Evolutionary conservation across 2,797 vertebrate species (phyloP).

Genomic region (Loris lydekkerianus): DNA sequence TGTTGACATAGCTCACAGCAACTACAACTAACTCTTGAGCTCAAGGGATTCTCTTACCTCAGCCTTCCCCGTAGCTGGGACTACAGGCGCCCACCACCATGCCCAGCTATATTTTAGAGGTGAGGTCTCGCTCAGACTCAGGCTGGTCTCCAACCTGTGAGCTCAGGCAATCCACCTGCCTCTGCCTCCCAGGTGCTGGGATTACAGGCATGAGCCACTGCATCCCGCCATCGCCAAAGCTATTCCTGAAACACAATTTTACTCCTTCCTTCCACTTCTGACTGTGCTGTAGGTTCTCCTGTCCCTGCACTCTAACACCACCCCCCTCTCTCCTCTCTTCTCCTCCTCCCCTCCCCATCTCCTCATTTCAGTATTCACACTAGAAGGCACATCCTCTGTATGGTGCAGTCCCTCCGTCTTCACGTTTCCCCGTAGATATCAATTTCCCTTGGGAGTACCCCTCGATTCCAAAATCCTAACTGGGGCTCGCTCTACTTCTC

Average conservation of each 20-base stretch:
- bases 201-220: too few relatives aligned
- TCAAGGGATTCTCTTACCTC: too few relatives aligned
- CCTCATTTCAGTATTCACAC: background rate
- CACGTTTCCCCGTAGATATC: background rate
- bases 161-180: too few relatives aligned
- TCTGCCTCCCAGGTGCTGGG: too few relatives aligned
- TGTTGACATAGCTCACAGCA: too few relatives aligned
- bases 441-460: background rate
- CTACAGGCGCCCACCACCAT: too few relatives aligned
- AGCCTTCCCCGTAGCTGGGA: too few relatives aligned
- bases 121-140: too few relatives aligned
- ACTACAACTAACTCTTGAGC: too few relatives aligned
- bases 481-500: background rate
- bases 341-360: accelerated
- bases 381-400: background rate
- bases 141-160: too few relatives aligned
- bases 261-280: background rate
- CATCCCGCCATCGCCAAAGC: background rate
- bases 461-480: background rate
- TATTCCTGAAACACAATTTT: background rate
- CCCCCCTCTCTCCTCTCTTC: background rate
- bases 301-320: background rate
- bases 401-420: background rate
- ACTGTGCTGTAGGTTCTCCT: background rate
- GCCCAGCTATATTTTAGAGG: too few relatives aligned